Percentiles rank a stretch among this genome's conserved stretches.
These are phyloP conservation scores for Cygnus buccinator DNA, from an alignment of 2,113 vertebrate species.

Conservation along the genomic window DNA sequence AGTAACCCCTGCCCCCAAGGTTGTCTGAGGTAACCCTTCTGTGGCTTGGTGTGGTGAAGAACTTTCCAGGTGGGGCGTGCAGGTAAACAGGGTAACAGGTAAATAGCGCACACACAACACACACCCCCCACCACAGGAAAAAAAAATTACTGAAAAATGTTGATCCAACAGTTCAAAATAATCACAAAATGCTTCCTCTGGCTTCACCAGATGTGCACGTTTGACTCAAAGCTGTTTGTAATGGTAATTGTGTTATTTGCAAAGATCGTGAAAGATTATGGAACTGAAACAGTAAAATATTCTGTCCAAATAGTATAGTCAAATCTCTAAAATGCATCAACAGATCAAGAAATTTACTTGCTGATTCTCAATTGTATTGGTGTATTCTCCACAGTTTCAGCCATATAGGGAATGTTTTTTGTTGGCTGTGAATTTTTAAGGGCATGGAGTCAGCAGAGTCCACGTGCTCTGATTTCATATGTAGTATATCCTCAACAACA, in stretches of 20 bases:
- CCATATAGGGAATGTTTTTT: not conserved
- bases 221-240: not conserved
- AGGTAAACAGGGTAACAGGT: not conserved
- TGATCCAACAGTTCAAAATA: not conserved
- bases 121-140: not conserved
- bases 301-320: not conserved
- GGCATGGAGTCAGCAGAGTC: not conserved
- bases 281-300: not conserved
- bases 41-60: not conserved
- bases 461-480: not conserved
- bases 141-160: not conserved
- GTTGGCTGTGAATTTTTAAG: not conserved
- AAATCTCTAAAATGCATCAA: not conserved
- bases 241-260: not conserved
- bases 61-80: not conserved
- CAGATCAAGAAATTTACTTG: not conserved
- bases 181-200: fast-evolving
- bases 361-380: not conserved
- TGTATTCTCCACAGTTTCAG: not conserved
- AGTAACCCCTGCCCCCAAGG: fast-evolving
- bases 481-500: not conserved
- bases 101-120: not conserved
- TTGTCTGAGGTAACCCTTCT: fast-evolving
- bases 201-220: fast-evolving
- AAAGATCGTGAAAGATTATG: fast-evolving